Evolutionary conservation across 2,888 invertebrate genomes (phyloP).

Genomic region (Drosophila barbarae): DNA sequence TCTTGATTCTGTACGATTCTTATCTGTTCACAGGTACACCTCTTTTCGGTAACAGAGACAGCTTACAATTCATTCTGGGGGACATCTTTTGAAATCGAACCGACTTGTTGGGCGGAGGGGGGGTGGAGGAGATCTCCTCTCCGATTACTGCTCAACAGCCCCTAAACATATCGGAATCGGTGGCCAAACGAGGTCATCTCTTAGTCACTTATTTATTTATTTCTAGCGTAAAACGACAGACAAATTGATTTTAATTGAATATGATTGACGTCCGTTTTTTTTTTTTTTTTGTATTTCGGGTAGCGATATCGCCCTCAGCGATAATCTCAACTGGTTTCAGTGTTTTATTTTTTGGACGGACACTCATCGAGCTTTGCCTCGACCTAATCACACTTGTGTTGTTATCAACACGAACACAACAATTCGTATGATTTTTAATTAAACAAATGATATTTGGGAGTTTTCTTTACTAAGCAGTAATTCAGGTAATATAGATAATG

Average conservation of each 20-base stretch:
- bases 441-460: constrained; percentile 15
- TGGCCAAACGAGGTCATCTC: constrained; percentile 40
- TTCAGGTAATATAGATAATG: neutral
- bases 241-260: constrained; percentile 57
- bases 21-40: constrained; percentile 10
- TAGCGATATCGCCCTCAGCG: constrained; percentile 18
- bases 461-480: neutral
- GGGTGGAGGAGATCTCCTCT: neutral
- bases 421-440: constrained; percentile 50
- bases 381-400: constrained; percentile 28
- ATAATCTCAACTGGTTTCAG: constrained; percentile 25
- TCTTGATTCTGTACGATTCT: constrained; percentile 1
- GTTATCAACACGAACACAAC: constrained; percentile 35
- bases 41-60: neutral
- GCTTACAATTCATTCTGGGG: constrained; percentile 10
- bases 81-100: constrained; percentile 13
- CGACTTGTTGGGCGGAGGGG: neutral
- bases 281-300: neutral
- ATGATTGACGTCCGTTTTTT: constrained; percentile 44
- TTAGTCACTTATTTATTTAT: constrained; percentile 52
- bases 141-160: constrained; percentile 12
- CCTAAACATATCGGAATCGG: constrained; percentile 28
- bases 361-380: constrained; percentile 13
- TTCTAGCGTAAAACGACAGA: constrained; percentile 57
- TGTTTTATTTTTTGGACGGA: constrained; percentile 12